These are phyloP conservation scores for Erythrocercus mccallii DNA, from an alignment of 2,113 vertebrate genomes.

Conservation along the genomic window DNA sequence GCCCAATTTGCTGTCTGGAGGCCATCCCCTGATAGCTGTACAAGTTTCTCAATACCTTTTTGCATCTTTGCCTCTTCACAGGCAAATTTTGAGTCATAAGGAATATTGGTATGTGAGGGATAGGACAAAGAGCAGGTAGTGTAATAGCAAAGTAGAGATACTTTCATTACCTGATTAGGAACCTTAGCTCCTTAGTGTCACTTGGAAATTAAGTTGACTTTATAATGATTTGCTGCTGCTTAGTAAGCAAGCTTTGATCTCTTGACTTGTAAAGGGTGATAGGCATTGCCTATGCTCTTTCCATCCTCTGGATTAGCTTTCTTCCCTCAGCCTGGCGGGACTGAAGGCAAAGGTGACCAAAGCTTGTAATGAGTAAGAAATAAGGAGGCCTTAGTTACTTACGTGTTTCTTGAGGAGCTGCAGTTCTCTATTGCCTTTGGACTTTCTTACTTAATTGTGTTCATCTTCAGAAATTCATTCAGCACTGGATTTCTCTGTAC, in stretches of 20 bases:
- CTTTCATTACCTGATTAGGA: not conserved
- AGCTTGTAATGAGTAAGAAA: not conserved
- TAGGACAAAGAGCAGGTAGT: not conserved
- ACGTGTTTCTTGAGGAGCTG: not conserved
- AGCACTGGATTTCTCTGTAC: not conserved
- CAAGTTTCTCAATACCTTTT: not conserved
- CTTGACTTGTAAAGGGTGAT: not conserved
- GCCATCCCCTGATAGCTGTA: not conserved
- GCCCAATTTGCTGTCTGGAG: not conserved
- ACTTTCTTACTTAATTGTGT: not conserved
- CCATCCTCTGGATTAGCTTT: not conserved
- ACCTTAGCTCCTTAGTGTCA: not conserved
- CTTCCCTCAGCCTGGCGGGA: not conserved
- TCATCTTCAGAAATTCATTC: not conserved
- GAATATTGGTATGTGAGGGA: not conserved
- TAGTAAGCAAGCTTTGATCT: not conserved
- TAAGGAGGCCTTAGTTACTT: not conserved
- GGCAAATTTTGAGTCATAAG: not conserved
- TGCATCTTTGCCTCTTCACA: not conserved
- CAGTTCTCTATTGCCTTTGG: not conserved
- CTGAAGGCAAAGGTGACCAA: not conserved
- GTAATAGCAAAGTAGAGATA: not conserved
- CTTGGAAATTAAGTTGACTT: not conserved
- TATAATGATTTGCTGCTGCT: not conserved
- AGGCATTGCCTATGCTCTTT: not conserved